Evolutionary conservation across 1,140 invertebrate genomes (phyloP).

Genomic region (Pararge aegeria): DNA sequence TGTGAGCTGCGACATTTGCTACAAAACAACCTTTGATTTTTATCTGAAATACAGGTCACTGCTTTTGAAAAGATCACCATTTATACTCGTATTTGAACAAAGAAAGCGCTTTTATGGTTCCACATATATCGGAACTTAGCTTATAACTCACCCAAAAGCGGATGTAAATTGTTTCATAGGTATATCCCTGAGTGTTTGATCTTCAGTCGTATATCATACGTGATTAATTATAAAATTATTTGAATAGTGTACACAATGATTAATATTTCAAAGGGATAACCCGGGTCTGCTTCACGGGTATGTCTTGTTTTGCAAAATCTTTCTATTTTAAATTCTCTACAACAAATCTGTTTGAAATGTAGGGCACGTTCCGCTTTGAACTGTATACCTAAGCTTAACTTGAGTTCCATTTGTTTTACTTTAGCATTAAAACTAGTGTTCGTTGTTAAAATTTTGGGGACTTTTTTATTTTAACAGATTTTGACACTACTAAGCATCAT

Average conservation of each 20-base stretch:
- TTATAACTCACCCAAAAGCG: no score
- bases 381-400: background rate
- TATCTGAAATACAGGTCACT: background rate
- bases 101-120: background rate
- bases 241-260: no score
- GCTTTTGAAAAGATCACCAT: background rate
- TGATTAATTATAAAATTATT: no score
- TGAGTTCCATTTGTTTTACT: background rate
- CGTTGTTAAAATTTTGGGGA: no score
- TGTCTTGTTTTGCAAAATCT: background rate
- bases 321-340: background rate
- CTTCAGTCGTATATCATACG: no score
- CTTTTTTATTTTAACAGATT: no score
- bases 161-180: no score
- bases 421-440: no score
- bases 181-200: no score
- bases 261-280: background rate
- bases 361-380: background rate
- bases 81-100: background rate
- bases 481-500: no score
- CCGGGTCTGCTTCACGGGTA: background rate
- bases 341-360: background rate
- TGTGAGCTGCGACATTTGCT: background rate
- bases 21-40: background rate
- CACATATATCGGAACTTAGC: background rate